Evolutionary conservation across 2,113 vertebrate species (phyloP).

Genomic region (Protomyctophum bolini): DNA sequence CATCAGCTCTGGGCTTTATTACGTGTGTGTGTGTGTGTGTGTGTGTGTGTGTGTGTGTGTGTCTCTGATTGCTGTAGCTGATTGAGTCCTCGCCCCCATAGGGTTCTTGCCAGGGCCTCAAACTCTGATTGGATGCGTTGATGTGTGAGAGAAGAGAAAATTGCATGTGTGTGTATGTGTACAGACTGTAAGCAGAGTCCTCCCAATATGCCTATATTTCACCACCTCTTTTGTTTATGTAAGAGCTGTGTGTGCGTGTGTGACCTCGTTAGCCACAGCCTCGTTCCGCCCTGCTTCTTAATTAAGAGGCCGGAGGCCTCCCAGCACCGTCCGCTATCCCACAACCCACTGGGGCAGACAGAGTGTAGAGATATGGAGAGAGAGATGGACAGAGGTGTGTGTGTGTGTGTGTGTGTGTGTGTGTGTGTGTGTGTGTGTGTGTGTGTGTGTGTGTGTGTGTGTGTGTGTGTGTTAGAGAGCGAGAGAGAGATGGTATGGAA

Average conservation of each 20-base stretch:
- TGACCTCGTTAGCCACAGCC: slow-evolving; percentile 71
- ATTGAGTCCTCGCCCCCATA: slow-evolving; percentile 64
- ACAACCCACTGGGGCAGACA: slow-evolving; percentile 60
- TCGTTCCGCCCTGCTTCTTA: slow-evolving; percentile 72
- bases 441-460: too few relatives aligned
- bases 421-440: too few relatives aligned
- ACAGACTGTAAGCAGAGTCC: slow-evolving; percentile 10
- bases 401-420: too few relatives aligned
- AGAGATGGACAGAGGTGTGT: slow-evolving; percentile 26
- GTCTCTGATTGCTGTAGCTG: slow-evolving; percentile 69
- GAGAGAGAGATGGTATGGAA: slow-evolving; percentile 22
- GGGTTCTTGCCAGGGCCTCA: slow-evolving; percentile 64
- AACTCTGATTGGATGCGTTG: slow-evolving; percentile 70
- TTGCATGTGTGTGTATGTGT: neutral
- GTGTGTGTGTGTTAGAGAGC: slow-evolving; percentile 11
- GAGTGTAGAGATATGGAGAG: slow-evolving; percentile 10
- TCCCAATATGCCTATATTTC: slow-evolving; percentile 15
- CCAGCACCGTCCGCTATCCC: slow-evolving; percentile 56
- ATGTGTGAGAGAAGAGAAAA: slow-evolving; percentile 47
- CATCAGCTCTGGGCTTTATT: slow-evolving; percentile 62
- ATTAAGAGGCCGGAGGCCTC: slow-evolving; percentile 71
- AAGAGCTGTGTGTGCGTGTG: slow-evolving; percentile 35
- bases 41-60: slow-evolving; percentile 35
- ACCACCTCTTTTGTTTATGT: neutral
- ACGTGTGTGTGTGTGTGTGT: slow-evolving; percentile 51